Evolutionary conservation across 2,888 invertebrate genomes (phyloP).

Genomic region (Lottia scabra): DNA sequence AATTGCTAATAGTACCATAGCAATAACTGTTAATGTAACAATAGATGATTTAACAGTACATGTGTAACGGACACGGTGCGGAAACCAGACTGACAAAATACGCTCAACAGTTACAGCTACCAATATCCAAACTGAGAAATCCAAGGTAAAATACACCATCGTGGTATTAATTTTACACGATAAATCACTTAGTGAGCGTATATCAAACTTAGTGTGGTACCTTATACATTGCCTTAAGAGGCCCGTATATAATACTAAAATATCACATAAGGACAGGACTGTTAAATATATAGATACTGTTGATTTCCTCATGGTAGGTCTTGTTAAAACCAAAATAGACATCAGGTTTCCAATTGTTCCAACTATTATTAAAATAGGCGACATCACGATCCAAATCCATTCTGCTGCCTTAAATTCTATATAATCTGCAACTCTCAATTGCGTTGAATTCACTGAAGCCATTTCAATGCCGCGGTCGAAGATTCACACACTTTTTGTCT

Average conservation of each 20-base stretch:
- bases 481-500: too few species aligned
- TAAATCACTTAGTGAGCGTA: constrained; percentile 33
- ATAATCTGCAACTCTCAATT: constrained; percentile 12
- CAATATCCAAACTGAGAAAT: constrained; percentile 59
- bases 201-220: constrained; percentile 35
- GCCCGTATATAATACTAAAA: constrained; percentile 51
- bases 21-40: constrained; percentile 28
- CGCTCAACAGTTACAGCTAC: constrained; percentile 57
- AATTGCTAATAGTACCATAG: constrained; percentile 31
- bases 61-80: constrained; percentile 40
- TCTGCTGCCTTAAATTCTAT: constrained; percentile 29
- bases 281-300: constrained; percentile 51
- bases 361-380: constrained; percentile 51
- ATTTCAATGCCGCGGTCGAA: too few species aligned
- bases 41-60: constrained; percentile 40
- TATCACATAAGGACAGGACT: constrained; percentile 47
- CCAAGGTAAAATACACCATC: constrained; percentile 49
- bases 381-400: constrained; percentile 39
- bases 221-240: constrained; percentile 49
- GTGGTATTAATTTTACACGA: constrained; percentile 49
- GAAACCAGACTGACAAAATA: constrained; percentile 50
- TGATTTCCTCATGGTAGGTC: constrained; percentile 41
- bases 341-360: constrained; percentile 56
- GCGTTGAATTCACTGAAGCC: constrained; percentile 3
- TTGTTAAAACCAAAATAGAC: constrained; percentile 44